A percentile compares a stretch with the other conserved stretches of the same genome.
Conservation (phyloP, 2,888 invertebrate genomes). For the Candidula unifasciata region DNA sequence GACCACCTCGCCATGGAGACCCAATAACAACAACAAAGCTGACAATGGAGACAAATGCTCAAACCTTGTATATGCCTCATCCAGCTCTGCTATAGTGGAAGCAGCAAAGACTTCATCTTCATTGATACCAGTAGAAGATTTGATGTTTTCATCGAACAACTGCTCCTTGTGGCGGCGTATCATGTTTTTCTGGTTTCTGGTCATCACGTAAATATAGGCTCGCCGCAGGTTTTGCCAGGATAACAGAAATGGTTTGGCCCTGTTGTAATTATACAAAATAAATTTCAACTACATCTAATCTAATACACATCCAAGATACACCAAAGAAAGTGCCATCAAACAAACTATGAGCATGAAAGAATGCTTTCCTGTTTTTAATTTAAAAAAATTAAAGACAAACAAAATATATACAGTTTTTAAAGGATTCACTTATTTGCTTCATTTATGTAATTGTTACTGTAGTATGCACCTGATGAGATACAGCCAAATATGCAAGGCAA, state of each 20-base stretch:
- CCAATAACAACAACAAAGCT: background rate
- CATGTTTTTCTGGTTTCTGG: conserved; percentile 92
- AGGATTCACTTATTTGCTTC: too few relatives aligned
- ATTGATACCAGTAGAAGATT: conserved; percentile 83
- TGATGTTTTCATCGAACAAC: conserved; percentile 86
- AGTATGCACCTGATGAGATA: too few relatives aligned
- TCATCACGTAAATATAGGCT: conserved; percentile 94
- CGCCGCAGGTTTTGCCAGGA: conserved; percentile 94
- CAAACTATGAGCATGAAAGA: too few relatives aligned
- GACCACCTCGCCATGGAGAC: background rate
- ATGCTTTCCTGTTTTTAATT: too few relatives aligned
- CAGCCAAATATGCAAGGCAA: too few relatives aligned
- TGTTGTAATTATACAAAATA: conserved; percentile 75
- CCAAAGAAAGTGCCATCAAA: too few relatives aligned
- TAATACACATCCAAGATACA: too few relatives aligned
- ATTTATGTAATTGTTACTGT: too few relatives aligned
- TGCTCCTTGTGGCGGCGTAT: conserved; percentile 89
- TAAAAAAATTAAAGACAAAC: too few relatives aligned
- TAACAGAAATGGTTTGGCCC: conserved; percentile 86
- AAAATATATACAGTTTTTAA: too few relatives aligned
- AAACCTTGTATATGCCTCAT: conserved; percentile 90
- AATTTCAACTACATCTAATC: too few relatives aligned
- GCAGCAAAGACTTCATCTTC: conserved; percentile 90
- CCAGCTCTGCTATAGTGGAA: conserved; percentile 91
- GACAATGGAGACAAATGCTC: background rate